A percentile compares a stretch with the other conserved stretches of the same genome.
phyloP scores from a whole-genome alignment of 2,888 invertebrate species.

The Neuroscelio doddi region DNA sequence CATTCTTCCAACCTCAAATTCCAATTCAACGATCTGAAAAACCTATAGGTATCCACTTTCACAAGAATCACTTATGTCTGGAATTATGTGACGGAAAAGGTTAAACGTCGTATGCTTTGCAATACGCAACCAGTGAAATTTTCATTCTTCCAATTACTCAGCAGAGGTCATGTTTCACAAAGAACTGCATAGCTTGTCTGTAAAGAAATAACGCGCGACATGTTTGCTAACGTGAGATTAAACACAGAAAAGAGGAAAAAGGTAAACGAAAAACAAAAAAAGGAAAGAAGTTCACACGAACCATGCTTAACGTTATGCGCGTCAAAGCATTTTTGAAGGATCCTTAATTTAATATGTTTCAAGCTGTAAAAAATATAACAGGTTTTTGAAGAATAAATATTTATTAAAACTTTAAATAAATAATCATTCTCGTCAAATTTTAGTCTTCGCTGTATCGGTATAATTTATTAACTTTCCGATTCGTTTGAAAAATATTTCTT shows the following conservation, averaged over 20 bases:
- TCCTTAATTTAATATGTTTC: too few relatives aligned
- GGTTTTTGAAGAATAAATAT: neutral
- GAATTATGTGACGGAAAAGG: too few relatives aligned
- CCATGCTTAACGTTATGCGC: neutral
- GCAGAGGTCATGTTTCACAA: neutral
- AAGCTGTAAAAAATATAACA: neutral
- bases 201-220: neutral
- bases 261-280: neutral
- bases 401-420: too few relatives aligned
- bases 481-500: too few relatives aligned
- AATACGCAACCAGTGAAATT: neutral
- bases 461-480: too few relatives aligned
- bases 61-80: too few relatives aligned
- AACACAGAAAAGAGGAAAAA: neutral
- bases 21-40: too few relatives aligned
- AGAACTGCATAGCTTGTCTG: neutral
- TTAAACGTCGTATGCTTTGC: neutral
- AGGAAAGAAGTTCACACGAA: neutral
- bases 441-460: too few relatives aligned
- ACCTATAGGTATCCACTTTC: too few relatives aligned
- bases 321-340: neutral
- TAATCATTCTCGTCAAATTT: too few relatives aligned
- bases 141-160: constrained; percentile 1
- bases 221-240: neutral
- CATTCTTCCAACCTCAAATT: too few relatives aligned